Evolutionary conservation across 2,797 vertebrate genomes (phyloP), one percentile per base, ranked within the genome.

Genomic region (Craterocephalus amniculus): DNA sequence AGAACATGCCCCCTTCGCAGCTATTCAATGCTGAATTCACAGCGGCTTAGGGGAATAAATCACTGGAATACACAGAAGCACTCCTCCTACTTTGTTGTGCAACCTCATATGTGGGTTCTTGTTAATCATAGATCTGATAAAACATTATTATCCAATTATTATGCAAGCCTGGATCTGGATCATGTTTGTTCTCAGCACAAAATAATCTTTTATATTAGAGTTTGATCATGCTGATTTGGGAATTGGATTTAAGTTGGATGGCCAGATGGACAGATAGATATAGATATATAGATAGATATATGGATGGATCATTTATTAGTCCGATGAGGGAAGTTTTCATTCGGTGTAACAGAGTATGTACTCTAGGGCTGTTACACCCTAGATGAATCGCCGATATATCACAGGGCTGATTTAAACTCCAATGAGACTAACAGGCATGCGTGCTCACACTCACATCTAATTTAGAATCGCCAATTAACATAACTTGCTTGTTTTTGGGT

Each of bases 51-150:
- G 76, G 73, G 82, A 70, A 76, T 57, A 63, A 59, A 87, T 65
- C 59, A 43, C 55, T 61, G 43, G 54, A 80, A 74, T 59, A 86
- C 80, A 87, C 72, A 76, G 60, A 76, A 72, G 69, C 71, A 51
- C 52, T 69, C 76, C 78, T 76, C 78, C 75, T 63, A 66, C 74
- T 65, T 78, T 63, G 68, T 87, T 90, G 84, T 81, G 72, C 74
- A 88, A 88, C 67, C 55, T 67, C 36, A 72, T 51, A 59, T 52
- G 80, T 80, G 81, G 78, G 60, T 61, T 89, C 34, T 79, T 80
- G 55, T 82, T 67, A 76, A 76, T 61, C 55, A 20, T 7, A 36
- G 22, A 48, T 61, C 52, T 57, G 68, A 81, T 76, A 45, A 58
- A 73, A 64, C 67, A 70, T 58, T 26, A 54, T 70, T 59, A 35